Evolutionary conservation across 2,113 vertebrate species (phyloP).

Genomic region (Ceyx cyanopectus): DNA sequence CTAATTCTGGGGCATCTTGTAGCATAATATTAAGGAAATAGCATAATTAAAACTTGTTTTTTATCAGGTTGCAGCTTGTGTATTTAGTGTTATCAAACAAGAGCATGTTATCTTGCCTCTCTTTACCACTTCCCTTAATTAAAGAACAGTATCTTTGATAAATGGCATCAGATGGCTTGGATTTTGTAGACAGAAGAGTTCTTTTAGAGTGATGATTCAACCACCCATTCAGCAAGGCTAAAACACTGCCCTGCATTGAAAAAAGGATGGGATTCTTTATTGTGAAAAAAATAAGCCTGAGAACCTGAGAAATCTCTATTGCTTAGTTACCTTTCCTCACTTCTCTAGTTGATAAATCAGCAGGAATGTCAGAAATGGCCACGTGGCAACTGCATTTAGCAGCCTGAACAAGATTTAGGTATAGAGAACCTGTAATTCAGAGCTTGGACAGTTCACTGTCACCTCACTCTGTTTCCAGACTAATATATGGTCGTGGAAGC

Average conservation of each 20-base stretch:
- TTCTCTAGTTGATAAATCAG: not conserved
- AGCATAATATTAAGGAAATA: not conserved
- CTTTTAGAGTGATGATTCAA: not conserved
- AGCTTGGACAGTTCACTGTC: not conserved
- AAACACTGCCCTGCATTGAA: not conserved
- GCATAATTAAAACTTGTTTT: not conserved
- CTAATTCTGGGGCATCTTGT: not conserved
- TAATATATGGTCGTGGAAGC: not conserved
- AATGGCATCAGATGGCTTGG: not conserved
- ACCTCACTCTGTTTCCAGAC: slow-evolving; percentile 8
- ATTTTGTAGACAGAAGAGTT: not conserved
- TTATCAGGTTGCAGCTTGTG: slow-evolving; percentile 8
- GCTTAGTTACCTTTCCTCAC: not conserved
- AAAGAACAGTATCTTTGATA: not conserved
- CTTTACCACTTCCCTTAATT: not conserved
- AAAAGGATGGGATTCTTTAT: not conserved
- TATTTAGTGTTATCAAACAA: not conserved
- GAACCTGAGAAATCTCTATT: not conserved
- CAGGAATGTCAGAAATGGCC: not conserved
- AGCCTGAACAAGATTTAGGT: not conserved
- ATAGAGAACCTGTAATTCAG: not conserved
- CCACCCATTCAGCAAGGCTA: not conserved
- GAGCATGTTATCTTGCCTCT: not conserved
- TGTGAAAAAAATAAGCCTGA: not conserved
- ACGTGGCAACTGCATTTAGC: not conserved